These are phyloP conservation scores for Drosophila arizonae DNA, from an alignment of 1,140 invertebrate species.

Conservation along the genomic window DNA sequence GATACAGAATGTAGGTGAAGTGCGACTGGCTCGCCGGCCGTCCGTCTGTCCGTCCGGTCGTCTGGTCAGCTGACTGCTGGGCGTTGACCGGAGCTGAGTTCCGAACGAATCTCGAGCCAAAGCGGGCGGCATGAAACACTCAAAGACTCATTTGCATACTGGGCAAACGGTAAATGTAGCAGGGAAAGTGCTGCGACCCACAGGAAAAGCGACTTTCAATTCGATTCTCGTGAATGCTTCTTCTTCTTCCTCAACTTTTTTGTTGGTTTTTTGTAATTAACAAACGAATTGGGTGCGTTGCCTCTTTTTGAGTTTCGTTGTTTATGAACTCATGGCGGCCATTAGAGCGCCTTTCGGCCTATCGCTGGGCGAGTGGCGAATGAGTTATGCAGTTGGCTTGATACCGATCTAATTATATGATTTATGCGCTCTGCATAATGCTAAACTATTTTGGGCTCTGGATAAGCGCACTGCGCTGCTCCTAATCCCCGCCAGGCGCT, in stretches of 20 bases:
- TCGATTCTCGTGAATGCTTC: slow-evolving; percentile 26
- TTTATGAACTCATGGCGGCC: slow-evolving; percentile 26
- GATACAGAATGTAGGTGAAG: slow-evolving; percentile 63
- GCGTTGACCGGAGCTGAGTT: slow-evolving; percentile 47
- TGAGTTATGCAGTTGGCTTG: slow-evolving; percentile 45
- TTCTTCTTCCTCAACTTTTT: background rate
- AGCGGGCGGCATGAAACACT: slow-evolving; percentile 49
- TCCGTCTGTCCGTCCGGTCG: background rate
- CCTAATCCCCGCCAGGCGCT: slow-evolving; percentile 41
- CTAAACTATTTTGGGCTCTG: slow-evolving; percentile 49
- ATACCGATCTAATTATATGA: slow-evolving; percentile 71
- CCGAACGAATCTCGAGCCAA: slow-evolving; percentile 33
- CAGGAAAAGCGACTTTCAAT: slow-evolving; percentile 34
- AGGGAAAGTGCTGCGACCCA: slow-evolving; percentile 62
- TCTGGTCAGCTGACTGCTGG: slow-evolving; percentile 43
- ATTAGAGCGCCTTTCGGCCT: slow-evolving; percentile 60
- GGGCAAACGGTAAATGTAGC: slow-evolving; percentile 45
- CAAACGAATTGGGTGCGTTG: slow-evolving; percentile 47
- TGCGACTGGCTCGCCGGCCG: slow-evolving; percentile 1
- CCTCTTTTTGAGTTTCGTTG: slow-evolving; percentile 18
- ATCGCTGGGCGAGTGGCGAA: slow-evolving; percentile 24
- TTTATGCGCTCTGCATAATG: slow-evolving; percentile 60
- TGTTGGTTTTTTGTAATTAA: slow-evolving; percentile 69
- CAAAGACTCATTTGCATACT: slow-evolving; percentile 74
- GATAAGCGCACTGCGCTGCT: slow-evolving; percentile 37